A percentile compares a stretch with the other conserved stretches of the same genome.
These are phyloP conservation scores for Drosophila longiperda DNA, from an alignment of 2,888 invertebrate genomes.

Conservation along the genomic window DNA sequence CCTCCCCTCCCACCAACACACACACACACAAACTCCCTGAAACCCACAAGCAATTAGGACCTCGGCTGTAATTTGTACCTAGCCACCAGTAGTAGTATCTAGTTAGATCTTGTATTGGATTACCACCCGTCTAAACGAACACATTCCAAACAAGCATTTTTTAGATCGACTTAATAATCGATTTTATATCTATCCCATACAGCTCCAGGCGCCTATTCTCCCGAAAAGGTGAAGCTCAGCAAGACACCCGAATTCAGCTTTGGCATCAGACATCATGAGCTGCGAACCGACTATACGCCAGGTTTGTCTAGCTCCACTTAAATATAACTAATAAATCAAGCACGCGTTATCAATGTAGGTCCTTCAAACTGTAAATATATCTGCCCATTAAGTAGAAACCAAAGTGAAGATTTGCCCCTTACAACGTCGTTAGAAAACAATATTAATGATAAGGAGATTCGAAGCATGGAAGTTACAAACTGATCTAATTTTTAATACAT, in stretches of 20 bases:
- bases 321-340: not conserved
- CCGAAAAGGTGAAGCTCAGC: slow-evolving; percentile 87
- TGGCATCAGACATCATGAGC: slow-evolving; percentile 86
- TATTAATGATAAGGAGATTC: not conserved
- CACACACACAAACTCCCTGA: not conserved
- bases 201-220: slow-evolving; percentile 85
- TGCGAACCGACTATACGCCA: slow-evolving; percentile 79
- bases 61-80: slow-evolving; percentile 25
- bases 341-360: slow-evolving; percentile 1
- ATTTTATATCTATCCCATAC: slow-evolving; percentile 35
- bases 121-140: slow-evolving; percentile 2
- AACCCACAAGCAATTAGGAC: slow-evolving; percentile 30
- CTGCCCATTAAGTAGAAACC: not conserved
- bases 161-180: slow-evolving; percentile 1
- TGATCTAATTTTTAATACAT: not conserved
- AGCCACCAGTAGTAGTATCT: slow-evolving; percentile 18
- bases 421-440: not conserved
- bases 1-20: not conserved
- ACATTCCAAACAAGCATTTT: not conserved
- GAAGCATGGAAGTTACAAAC: not conserved
- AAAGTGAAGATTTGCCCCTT: not conserved
- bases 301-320: slow-evolving; percentile 64
- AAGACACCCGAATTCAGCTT: slow-evolving; percentile 82
- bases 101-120: slow-evolving; percentile 30
- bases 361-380: not conserved